Conservation (phyloP, 1,140 invertebrate species). For the Psix sp. region DNA sequence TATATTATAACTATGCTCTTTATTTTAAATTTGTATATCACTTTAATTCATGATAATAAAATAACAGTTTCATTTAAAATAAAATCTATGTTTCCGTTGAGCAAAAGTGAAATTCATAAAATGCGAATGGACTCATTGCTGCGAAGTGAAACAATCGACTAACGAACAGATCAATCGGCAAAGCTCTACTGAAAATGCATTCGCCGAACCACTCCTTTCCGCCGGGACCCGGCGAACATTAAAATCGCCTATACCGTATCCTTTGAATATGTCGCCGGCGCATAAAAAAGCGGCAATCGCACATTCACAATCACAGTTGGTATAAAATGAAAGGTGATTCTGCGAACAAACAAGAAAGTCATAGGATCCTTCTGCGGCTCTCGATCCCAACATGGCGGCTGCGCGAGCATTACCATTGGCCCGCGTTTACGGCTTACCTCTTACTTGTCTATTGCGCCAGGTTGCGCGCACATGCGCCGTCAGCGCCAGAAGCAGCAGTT, state of each 20-base stretch:
- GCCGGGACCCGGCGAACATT: constrained; percentile 4
- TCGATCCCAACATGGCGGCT: constrained; percentile 34
- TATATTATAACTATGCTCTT: too few species aligned
- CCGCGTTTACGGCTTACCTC: constrained; percentile 14
- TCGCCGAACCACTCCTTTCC: constrained; percentile 7
- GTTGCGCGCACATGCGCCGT: constrained; percentile 15
- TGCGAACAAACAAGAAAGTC: constrained; percentile 48
- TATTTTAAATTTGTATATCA: too few species aligned
- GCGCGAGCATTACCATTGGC: constrained; percentile 5
- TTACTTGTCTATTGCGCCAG: constrained; percentile 14
- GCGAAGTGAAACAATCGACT: too few species aligned
- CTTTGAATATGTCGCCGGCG: constrained; percentile 13
- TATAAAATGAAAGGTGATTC: constrained; percentile 55
- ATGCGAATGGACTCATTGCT: too few species aligned
- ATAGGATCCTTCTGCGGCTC: constrained; percentile 21
- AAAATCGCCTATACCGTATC: constrained; percentile 11
- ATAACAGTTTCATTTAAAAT: too few species aligned
- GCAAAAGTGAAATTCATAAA: too few species aligned
- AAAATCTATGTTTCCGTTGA: too few species aligned
- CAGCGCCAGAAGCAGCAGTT: not conserved
- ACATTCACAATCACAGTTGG: constrained; percentile 33
- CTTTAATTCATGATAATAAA: too few species aligned
- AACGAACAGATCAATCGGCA: too few species aligned
- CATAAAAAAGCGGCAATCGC: constrained; percentile 18
- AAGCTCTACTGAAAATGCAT: too few species aligned